phyloP scores from a whole-genome alignment of 2,888 invertebrate species.

The Caradrina kadenii region DNA sequence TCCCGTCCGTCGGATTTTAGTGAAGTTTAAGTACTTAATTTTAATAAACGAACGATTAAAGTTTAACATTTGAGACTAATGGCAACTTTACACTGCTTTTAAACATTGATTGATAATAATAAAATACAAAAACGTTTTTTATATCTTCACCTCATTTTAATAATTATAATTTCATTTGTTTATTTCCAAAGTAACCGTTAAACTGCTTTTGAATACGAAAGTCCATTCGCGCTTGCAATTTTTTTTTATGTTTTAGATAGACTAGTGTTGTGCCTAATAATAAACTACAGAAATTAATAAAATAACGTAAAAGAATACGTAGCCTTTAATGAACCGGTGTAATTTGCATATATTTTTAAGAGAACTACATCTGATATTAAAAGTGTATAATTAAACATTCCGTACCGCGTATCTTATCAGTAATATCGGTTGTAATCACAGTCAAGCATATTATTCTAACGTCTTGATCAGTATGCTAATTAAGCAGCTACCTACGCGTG shows the following conservation, averaged over 20 bases:
- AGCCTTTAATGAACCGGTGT: not conserved
- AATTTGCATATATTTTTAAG: conserved; percentile 34
- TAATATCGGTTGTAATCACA: conserved; percentile 57
- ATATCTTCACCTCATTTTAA: conserved; percentile 31
- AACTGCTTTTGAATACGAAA: conserved; percentile 1
- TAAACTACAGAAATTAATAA: too few relatives aligned
- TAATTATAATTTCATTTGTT: conserved; percentile 32
- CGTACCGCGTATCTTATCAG: conserved; percentile 47
- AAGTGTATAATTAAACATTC: conserved; percentile 46
- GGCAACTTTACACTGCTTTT: conserved; percentile 46
- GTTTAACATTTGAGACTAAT: conserved; percentile 54
- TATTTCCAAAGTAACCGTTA: conserved; percentile 3
- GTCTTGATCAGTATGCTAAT: conserved; percentile 68
- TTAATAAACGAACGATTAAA: conserved; percentile 63
- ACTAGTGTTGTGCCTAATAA: too few relatives aligned
- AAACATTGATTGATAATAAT: conserved; percentile 49
- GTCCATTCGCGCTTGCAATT: not conserved
- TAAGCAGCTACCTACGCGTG: conserved; percentile 61
- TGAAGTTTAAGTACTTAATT: conserved; percentile 59
- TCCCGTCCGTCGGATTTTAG: conserved; percentile 48
- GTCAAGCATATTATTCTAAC: conserved; percentile 58
- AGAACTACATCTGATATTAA: conserved; percentile 13
- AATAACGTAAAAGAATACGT: not conserved
- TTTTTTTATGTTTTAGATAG: too few relatives aligned
- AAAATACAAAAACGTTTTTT: conserved; percentile 25